A percentile compares a stretch with the other conserved stretches of the same genome.
phyloP scores from a whole-genome alignment of 2,113 vertebrate genomes.

The Calyptomena viridis region DNA sequence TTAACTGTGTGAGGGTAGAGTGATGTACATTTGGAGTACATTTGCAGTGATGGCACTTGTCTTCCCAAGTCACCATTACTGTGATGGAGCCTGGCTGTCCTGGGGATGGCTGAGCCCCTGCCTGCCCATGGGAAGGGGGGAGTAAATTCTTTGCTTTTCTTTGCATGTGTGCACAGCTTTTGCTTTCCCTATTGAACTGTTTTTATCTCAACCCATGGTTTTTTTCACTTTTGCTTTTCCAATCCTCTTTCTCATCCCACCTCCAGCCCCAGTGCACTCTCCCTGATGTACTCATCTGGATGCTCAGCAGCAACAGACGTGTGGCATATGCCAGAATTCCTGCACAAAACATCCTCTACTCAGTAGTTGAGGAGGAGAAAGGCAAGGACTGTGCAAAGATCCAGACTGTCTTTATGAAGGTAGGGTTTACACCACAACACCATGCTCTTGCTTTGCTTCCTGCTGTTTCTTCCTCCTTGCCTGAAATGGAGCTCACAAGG shows the following conservation, averaged over 20 bases:
- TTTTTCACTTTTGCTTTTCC: neutral
- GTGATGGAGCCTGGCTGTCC: neutral
- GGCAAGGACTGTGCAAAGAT: slow-evolving; percentile 89
- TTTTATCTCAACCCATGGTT: neutral
- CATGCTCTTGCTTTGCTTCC: neutral
- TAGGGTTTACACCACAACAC: slow-evolving; percentile 4
- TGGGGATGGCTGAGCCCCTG: neutral
- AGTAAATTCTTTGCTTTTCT: neutral
- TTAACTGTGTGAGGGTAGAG: neutral
- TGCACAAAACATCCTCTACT: slow-evolving; percentile 85
- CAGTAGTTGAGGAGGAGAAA: slow-evolving; percentile 89
- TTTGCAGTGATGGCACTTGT: neutral
- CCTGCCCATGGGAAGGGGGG: neutral
- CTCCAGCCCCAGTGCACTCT: slow-evolving; percentile 88
- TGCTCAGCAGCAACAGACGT: slow-evolving; percentile 80
- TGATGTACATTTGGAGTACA: neutral
- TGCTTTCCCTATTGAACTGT: neutral
- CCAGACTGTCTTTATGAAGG: slow-evolving; percentile 88
- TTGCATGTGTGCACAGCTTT: neutral
- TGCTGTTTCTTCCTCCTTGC: neutral
- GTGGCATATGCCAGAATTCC: slow-evolving; percentile 86
- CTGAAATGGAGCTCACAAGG: neutral
- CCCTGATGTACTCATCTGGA: slow-evolving; percentile 90
- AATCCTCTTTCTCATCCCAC: neutral
- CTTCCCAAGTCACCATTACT: rapidly evolving